Evolutionary conservation across 1,140 invertebrate genomes (phyloP), one percentile per base, ranked within the genome.

Genomic region (Bacillus rossius): DNA sequence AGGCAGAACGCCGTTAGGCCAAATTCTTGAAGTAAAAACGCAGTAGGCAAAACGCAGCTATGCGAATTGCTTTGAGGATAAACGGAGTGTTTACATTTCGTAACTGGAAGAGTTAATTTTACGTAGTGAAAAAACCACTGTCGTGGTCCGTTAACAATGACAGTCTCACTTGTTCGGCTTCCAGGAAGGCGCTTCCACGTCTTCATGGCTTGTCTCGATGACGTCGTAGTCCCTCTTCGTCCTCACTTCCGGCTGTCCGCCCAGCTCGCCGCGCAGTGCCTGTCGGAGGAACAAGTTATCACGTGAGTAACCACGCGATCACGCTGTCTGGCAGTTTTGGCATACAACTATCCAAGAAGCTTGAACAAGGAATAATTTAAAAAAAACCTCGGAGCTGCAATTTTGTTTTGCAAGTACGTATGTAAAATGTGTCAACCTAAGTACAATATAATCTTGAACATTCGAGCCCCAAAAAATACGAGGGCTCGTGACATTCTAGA

Each of bases 161-260:
- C n/a, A 2, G 16, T 20, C 65, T 70, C 29, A 63, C 76, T 55
- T 84, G 67, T 26, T 78, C 77, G 20, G 60, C 8, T 51, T 59
- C 56, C 56, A 58, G 1, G 20, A 25, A 26, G 47, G 50, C 0
- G 55, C 55, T 38, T 29, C 49, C 16, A 38, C 40, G 26, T 59
- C 56, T 16, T 59, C 60, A n/a, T 29, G 17, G 8, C 41, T 53
- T 4, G 37, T 19, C 26, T 59, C 60, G 50, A 53, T 41, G 0
- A 61, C 56, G 22, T 58, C 43, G 51, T 58, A 58, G 13, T 38
- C 40, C 20, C 56, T 16, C 49, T 55, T 58, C 13, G 29, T 41
- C 3, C 55, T 38, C 13, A 47, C 53, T 10, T 47, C 47, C 16
- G 51, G 29, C 14, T 23, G 50, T 20, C 29, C 50, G 37, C 51